Evolutionary conservation across 1,140 invertebrate species (phyloP), one percentile per base, ranked within the genome.

Genomic region (Drosophila murphyi): DNA sequence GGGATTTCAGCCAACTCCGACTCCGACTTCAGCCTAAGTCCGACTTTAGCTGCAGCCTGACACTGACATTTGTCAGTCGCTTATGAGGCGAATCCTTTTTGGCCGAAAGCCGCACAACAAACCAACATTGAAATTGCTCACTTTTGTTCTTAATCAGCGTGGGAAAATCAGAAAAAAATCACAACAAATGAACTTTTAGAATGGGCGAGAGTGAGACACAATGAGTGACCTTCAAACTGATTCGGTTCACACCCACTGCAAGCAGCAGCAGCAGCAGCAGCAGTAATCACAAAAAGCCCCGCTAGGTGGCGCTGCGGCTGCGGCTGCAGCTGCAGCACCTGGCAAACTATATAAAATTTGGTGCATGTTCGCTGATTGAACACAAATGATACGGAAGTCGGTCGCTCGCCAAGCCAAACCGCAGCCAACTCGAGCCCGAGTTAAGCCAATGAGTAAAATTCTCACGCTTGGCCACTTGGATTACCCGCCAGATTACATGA

Each of bases 401-500:
- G 76, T 82, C 75, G 82, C 34, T 61, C 39, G 39, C 35, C 20
- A 20, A 67, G 55, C 50, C 31, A 48, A 8, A 20, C 31, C 31
- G 43, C 43, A 10, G 20, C 54, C 7, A 56, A 29, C 20, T 12
- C n/a, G 39, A 45, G 56, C 56, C 28, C 41, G 7, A 69, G 56
- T 69, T 72, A 52, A 72, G 63, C 57, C 72, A 74, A 78, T 88
- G 78, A 85, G 78, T 74, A 85, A 85, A 88, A 88, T 89, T 89
- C 85, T 89, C 85, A 89, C 85, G 85, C 85, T 89, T 80, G 85
- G 83, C 83, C 83, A 87, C 83, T 83, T 75, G 83, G 80, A 89
- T 88, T 88, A 89, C 83, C 85, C 85, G 85, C 83, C 80, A 88
- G 83, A 87, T 87, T 87, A 87, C 83, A 87, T 87, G 85, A 88